A percentile compares a stretch with the other conserved stretches of the same genome.
Conservation (phyloP, 2,797 vertebrate species). For the Scolopax rusticola region DNA sequence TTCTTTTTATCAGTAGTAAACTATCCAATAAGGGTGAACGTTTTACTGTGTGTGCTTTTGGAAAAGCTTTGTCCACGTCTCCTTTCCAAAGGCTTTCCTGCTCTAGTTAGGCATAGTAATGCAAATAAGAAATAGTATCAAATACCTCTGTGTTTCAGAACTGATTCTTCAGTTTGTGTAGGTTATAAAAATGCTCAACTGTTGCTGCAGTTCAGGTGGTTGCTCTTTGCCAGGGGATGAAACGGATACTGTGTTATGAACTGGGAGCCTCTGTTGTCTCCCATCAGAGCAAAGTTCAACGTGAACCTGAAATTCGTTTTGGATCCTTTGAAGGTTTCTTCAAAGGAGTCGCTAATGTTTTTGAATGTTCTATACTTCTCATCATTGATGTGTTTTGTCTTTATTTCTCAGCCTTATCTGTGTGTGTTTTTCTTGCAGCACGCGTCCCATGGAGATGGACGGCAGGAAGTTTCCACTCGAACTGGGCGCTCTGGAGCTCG, state of each 20-base stretch:
- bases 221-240: not conserved
- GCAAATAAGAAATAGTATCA: not conserved
- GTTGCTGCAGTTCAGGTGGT: not conserved
- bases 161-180: not conserved
- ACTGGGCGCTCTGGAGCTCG: slow-evolving; percentile 93
- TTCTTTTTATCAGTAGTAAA: not conserved
- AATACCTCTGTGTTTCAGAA: not conserved
- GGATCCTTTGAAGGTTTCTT: not conserved
- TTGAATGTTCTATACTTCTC: not conserved
- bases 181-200: not conserved
- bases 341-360: not conserved
- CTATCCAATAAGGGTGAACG: not conserved
- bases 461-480: slow-evolving; percentile 92
- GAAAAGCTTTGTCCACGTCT: not conserved
- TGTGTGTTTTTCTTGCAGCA: slow-evolving; percentile 82
- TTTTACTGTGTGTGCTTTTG: not conserved
- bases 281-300: not conserved
- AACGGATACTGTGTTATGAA: not conserved
- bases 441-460: slow-evolving; percentile 91
- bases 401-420: not conserved
- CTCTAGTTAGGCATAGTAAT: not conserved
- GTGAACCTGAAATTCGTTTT: not conserved
- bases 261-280: not conserved
- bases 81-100: not conserved
- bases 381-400: not conserved